Conservation (phyloP, 2,888 invertebrate genomes). For the Camptogramma bilineatum region DNA sequence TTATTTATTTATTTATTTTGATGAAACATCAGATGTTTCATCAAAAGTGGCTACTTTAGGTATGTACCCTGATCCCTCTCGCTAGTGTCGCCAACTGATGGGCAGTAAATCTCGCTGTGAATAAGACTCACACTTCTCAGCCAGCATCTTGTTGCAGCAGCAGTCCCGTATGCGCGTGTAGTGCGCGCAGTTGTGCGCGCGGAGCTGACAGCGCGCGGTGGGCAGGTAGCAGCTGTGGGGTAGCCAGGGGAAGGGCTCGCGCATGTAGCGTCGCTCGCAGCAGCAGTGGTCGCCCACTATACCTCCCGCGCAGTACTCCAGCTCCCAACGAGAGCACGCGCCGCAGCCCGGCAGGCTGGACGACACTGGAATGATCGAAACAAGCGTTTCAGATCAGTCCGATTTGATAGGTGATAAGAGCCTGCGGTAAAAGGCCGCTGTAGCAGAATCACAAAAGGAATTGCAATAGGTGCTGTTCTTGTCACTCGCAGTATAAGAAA, state of each 20-base stretch:
- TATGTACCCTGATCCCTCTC: too few relatives aligned
- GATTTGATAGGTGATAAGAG: neutral
- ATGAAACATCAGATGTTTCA: too few relatives aligned
- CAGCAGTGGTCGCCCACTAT: conserved; percentile 84
- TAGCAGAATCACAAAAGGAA: too few relatives aligned
- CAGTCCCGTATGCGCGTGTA: conserved; percentile 87
- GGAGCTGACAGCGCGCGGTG: conserved; percentile 85
- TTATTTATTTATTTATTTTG: too few relatives aligned
- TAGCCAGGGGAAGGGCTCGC: conserved; percentile 88
- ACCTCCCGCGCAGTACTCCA: conserved; percentile 86
- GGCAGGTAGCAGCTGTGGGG: conserved; percentile 89
- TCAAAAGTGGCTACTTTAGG: too few relatives aligned
- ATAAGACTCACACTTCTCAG: conserved; percentile 85
- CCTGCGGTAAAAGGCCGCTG: too few relatives aligned
- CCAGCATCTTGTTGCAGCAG: conserved; percentile 87
- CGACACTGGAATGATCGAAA: conserved; percentile 59
- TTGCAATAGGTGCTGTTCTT: too few relatives aligned
- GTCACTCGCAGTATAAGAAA: too few relatives aligned
- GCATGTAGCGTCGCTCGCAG: conserved; percentile 85
- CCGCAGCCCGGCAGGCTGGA: conserved; percentile 83
- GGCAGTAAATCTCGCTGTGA: too few relatives aligned
- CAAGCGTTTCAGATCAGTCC: neutral
- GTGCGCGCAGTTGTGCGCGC: conserved; percentile 86
- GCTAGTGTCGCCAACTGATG: too few relatives aligned
- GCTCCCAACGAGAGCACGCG: conserved; percentile 85